These are phyloP conservation scores for Molanna angustata DNA, from an alignment of 2,888 invertebrate genomes.

Conservation along the genomic window DNA sequence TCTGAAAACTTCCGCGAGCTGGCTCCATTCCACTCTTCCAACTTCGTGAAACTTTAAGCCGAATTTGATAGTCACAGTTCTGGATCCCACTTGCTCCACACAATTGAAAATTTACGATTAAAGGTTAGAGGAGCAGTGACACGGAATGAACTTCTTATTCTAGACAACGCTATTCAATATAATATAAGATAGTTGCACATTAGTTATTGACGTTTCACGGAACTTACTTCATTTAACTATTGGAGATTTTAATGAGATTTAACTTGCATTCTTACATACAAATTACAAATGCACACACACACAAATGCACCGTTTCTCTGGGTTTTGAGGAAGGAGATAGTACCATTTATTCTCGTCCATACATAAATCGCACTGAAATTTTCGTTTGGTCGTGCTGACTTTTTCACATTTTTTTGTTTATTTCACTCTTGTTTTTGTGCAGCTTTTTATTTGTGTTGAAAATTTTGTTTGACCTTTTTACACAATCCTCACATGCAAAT, in stretches of 20 bases:
- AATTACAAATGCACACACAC: background rate
- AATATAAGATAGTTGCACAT: background rate
- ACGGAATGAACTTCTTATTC: constrained; percentile 12
- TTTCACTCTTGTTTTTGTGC: no score
- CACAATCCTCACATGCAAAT: no score
- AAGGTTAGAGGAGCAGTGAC: constrained; percentile 12
- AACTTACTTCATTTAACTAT: background rate
- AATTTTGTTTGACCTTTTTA: no score
- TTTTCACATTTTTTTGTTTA: no score
- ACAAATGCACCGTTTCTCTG: background rate
- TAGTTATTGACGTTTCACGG: background rate
- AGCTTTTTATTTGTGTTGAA: no score
- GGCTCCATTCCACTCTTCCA: background rate
- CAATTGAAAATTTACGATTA: constrained; percentile 27
- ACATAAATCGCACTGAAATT: no score
- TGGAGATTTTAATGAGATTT: background rate
- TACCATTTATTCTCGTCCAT: no score
- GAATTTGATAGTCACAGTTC: constrained; percentile 23
- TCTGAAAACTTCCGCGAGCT: background rate
- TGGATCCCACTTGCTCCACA: constrained; percentile 17
- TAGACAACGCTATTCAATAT: background rate
- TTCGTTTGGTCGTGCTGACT: no score
- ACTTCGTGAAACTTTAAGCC: constrained; percentile 17
- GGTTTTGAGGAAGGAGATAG: no score
- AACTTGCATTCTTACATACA: background rate